Base-by-base conservation (phyloP, 2,797 vertebrate species). In the Cirrhinus molitorella region DNA sequence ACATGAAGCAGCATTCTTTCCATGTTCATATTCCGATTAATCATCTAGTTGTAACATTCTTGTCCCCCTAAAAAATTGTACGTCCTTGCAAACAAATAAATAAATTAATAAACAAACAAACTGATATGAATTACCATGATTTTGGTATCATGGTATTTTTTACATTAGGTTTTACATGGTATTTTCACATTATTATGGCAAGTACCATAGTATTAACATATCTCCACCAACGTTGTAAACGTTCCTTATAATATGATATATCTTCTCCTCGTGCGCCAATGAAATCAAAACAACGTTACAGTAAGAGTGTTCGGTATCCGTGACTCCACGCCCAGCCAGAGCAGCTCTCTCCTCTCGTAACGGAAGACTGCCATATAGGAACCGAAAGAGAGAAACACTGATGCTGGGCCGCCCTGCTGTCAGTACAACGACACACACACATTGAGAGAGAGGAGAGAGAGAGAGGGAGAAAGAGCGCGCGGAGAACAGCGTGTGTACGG, bases 271-370 rank as follows among this genome's bases (percentile, higher is more conserved):
- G 13, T 72, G 40, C 25, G 3, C 57, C 40, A 31, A 2, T 49
- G 31, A 79, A 51, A 63, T 61, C 19, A 79, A 66, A 73, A 65
- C 47, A 31, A 68, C 43, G 75, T 73, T 73, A 84, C 67, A 67
- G 83, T 78, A 84, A 84, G 66, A 65, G 55, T 49, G 53, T 19
- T 67, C 28, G 17, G 61, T 51, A 12, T 75, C 28, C n/a, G 19
- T 72, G 28, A 77, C 89, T 85, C 91, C 93, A 94, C 93, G 88
- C 93, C 93, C 93, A 88, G 88, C 91, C 92, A 91, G 87, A 86
- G 89, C 88, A 40, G 79, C 21, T 49, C 80, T 82, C 57, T 72
- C 61, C 67, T 68, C 67, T 71, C 49, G 47, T 72, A 47, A 67
- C 74, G 68, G 75, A 79, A 86, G 34, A 59, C 72, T 83, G 85